Evolutionary conservation across 2,113 vertebrate genomes (phyloP).

Genomic region (Elaphurus davidianus): DNA sequence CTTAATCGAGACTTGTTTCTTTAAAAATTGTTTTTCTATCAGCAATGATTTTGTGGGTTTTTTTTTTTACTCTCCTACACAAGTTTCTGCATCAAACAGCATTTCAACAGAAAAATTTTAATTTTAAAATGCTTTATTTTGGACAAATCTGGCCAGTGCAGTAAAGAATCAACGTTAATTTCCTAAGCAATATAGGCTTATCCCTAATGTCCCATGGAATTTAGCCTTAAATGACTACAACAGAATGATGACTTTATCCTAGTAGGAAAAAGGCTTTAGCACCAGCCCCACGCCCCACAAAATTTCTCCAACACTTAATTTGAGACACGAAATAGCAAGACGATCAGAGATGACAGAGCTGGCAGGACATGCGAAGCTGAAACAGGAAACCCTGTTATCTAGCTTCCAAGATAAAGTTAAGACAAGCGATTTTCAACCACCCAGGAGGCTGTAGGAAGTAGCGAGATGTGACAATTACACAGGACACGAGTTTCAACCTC

Average conservation of each 20-base stretch:
- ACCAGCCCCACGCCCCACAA: not conserved
- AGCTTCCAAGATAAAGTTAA: constrained; percentile 38
- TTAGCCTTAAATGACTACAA: not conserved
- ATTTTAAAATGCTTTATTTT: not conserved
- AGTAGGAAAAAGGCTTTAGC: not conserved
- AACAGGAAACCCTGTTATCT: not conserved
- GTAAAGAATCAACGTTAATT: not conserved
- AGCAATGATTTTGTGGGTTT: not conserved
- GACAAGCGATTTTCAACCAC: not conserved
- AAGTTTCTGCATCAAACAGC: not conserved
- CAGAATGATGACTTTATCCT: not conserved
- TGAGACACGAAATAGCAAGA: not conserved
- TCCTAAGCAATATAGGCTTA: not conserved
- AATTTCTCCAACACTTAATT: not conserved
- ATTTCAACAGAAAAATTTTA: not conserved
- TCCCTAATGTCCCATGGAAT: not conserved
- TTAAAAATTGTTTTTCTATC: not conserved
- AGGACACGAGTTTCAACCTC: not conserved
- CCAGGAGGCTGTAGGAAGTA: not conserved
- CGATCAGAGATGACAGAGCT: not conserved
- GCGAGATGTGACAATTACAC: not conserved
- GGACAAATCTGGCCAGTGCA: not conserved
- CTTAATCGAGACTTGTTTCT: not conserved
- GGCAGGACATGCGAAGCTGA: not conserved
- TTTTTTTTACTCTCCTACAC: not conserved